phyloP scores from a whole-genome alignment of 1,140 invertebrate genomes.

The Thaumatotibia leucotreta region DNA sequence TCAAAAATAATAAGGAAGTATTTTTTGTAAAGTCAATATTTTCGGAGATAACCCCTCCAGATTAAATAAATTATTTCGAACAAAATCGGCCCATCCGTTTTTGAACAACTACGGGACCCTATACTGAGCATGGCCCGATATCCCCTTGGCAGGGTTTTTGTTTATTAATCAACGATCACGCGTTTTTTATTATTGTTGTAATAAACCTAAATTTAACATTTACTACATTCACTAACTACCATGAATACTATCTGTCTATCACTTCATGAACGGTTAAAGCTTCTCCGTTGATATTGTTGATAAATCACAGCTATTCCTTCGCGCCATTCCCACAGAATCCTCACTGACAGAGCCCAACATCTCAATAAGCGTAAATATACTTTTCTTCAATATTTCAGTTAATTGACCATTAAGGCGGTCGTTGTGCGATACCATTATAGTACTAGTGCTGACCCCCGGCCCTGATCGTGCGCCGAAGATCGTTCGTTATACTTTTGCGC shows the following conservation, averaged over 20 bases:
- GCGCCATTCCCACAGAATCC: background rate
- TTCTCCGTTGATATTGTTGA: background rate
- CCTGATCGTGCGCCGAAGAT: constrained; percentile 54
- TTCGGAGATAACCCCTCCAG: no score
- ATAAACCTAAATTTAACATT: no score
- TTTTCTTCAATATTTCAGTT: constrained; percentile 12
- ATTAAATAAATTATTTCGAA: no score
- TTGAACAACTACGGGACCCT: no score
- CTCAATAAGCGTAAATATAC: constrained; percentile 9
- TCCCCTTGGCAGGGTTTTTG: no score
- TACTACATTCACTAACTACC: background rate
- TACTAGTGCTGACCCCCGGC: constrained; percentile 55
- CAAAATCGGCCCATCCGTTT: no score
- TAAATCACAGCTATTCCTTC: background rate
- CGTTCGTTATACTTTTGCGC: constrained; percentile 57
- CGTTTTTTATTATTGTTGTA: no score
- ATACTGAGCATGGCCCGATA: no score
- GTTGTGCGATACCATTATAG: constrained; percentile 20
- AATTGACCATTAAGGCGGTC: constrained; percentile 10
- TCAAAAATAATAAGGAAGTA: no score
- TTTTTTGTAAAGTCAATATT: no score
- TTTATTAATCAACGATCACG: no score
- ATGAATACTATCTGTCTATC: background rate
- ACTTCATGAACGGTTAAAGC: background rate
- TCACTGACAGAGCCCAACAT: constrained; percentile 4